phyloP scores from a whole-genome alignment of 2,888 invertebrate genomes.

The Buathra laborator region DNA sequence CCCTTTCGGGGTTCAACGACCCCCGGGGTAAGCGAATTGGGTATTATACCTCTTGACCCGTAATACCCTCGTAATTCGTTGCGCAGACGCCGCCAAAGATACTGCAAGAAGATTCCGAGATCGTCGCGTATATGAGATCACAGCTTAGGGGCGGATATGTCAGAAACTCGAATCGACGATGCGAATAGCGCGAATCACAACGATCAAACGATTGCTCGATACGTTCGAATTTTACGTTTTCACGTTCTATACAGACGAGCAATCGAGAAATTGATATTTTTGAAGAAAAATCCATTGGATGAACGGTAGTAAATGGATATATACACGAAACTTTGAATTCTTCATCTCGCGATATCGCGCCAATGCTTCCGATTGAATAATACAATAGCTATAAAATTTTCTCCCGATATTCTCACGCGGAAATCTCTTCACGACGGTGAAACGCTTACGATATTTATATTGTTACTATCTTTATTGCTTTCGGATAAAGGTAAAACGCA shows the following conservation, averaged over 20 bases:
- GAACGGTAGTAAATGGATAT: not conserved
- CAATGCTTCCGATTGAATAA: not conserved
- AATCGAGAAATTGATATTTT: not conserved
- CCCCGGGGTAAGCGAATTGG: not conserved
- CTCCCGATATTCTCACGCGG: not conserved
- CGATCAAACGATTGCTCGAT: not conserved
- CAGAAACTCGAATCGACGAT: not conserved
- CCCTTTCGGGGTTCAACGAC: conserved; percentile 28
- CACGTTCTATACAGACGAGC: not conserved
- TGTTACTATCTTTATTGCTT: not conserved
- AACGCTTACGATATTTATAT: not conserved
- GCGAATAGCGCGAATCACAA: not conserved
- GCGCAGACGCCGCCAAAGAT: not conserved
- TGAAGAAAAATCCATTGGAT: not conserved
- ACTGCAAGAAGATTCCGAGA: not conserved
- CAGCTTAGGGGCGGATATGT: not conserved
- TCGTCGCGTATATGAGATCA: not conserved
- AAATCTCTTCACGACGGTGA: not conserved
- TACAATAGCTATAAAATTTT: not conserved
- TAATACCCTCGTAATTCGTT: not conserved
- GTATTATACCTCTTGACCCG: not conserved
- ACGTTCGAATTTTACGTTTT: not conserved
- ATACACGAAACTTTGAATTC: not conserved
- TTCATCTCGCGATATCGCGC: not conserved
- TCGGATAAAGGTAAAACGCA: too few relatives aligned